Conservation (phyloP, 1,140 invertebrate species). For the Pogonomyrmex barbatus region DNA sequence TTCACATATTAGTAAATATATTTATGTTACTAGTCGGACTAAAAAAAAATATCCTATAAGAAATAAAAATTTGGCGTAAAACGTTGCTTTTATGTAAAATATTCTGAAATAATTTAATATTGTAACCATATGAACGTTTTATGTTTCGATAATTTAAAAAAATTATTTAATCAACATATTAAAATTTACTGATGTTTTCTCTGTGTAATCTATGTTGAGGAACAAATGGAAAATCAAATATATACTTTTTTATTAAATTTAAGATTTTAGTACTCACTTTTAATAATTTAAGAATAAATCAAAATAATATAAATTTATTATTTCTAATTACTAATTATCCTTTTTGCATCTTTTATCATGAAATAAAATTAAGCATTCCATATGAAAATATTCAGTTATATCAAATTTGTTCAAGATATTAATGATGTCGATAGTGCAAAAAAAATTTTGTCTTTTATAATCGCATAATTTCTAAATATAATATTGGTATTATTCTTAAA, state of each 20-base stretch:
- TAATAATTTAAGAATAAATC: conserved; percentile 13
- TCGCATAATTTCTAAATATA: conserved; percentile 23
- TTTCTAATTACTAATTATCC: neutral
- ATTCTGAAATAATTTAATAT: conserved; percentile 14
- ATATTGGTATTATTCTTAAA: conserved; percentile 12
- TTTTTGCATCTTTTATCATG: neutral
- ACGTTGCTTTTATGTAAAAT: neutral
- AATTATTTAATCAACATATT: neutral
- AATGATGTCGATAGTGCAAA: neutral
- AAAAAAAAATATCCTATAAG: neutral
- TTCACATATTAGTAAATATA: conserved; percentile 12
- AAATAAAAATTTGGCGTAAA: neutral
- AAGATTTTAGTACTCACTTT: neutral
- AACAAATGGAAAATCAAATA: neutral
- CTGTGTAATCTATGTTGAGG: neutral
- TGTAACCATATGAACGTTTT: no score
- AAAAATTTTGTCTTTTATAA: neutral
- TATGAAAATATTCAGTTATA: neutral
- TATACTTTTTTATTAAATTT: neutral
- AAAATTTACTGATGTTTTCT: neutral
- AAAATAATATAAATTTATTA: conserved; percentile 5
- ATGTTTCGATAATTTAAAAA: neutral
- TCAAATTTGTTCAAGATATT: neutral
- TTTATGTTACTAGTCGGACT: neutral
- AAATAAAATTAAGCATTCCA: neutral